These are phyloP conservation scores for Herminia tarsipennalis DNA, from an alignment of 2,888 invertebrate genomes.

Conservation along the genomic window DNA sequence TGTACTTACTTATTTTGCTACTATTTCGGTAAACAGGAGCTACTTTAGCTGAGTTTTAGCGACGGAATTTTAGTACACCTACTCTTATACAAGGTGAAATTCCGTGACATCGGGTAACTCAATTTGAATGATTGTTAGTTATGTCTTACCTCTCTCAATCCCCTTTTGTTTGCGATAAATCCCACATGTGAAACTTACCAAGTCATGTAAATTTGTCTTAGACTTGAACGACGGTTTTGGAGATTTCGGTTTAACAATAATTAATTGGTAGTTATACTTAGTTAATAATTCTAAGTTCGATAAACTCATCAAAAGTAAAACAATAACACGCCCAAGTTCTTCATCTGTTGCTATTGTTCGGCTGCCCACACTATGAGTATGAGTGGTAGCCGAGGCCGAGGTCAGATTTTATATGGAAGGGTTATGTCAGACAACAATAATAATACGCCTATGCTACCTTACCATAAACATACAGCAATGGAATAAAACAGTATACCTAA, in stretches of 20 bases:
- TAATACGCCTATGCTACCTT: background rate
- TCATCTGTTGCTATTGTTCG: conserved; percentile 15
- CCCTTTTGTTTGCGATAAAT: conserved; percentile 1
- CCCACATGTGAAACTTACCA: too few species aligned
- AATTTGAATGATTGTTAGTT: too few species aligned
- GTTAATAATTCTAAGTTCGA: conserved; percentile 10
- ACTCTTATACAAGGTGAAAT: too few species aligned
- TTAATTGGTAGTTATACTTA: background rate
- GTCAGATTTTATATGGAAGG: conserved; percentile 27
- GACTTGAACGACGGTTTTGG: background rate
- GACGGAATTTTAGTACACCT: too few species aligned
- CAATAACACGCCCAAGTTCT: conserved; percentile 20
- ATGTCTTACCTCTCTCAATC: too few species aligned
- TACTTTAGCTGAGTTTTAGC: too few species aligned
- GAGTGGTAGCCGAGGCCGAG: conserved; percentile 24
- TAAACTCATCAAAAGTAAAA: conserved; percentile 23
- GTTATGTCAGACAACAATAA: conserved; percentile 23
- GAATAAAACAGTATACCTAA: background rate
- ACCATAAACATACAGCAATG: background rate
- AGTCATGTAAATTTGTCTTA: background rate
- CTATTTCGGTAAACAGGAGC: too few species aligned
- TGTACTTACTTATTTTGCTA: too few species aligned
- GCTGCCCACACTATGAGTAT: conserved; percentile 33
- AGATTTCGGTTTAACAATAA: background rate
- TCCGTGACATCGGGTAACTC: too few species aligned